These are phyloP conservation scores for Notechis scutatus DNA, from an alignment of 2,113 vertebrate species.

Conservation along the genomic window DNA sequence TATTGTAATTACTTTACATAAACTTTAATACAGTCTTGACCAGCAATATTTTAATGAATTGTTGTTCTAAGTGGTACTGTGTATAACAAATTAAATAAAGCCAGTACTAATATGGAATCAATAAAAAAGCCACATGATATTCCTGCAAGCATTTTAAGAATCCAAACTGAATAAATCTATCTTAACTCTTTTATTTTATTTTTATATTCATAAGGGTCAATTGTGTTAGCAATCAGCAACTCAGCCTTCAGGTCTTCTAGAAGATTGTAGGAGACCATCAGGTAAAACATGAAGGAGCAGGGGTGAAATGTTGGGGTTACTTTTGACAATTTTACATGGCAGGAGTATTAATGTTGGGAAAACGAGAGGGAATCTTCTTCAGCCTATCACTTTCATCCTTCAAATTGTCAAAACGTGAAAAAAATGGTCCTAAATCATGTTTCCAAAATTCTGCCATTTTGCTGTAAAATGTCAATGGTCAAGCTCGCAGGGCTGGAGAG, in stretches of 20 bases:
- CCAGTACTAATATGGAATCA: not conserved
- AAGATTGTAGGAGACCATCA: not conserved
- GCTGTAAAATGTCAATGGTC: not conserved
- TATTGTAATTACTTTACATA: not conserved
- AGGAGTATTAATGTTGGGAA: not conserved
- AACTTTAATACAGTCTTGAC: not conserved
- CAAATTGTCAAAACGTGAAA: not conserved
- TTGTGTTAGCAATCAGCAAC: not conserved
- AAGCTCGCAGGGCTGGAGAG: not conserved
- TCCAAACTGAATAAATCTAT: not conserved
- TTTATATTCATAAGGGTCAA: not conserved
- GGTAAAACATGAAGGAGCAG: not conserved
- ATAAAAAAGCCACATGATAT: not conserved
- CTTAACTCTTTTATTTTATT: not conserved
- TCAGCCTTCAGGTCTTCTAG: not conserved
- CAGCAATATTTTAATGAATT: not conserved
- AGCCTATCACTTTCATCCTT: not conserved
- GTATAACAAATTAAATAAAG: not conserved
- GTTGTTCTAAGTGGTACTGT: not conserved
- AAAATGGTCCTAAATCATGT: not conserved
- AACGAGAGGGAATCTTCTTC: not conserved
- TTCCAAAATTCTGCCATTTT: not conserved
- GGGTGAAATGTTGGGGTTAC: not conserved
- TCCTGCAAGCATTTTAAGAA: not conserved
- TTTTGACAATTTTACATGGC: not conserved